Evolutionary conservation across 2,797 vertebrate species (phyloP).

Genomic region (Acanthis flammea): DNA sequence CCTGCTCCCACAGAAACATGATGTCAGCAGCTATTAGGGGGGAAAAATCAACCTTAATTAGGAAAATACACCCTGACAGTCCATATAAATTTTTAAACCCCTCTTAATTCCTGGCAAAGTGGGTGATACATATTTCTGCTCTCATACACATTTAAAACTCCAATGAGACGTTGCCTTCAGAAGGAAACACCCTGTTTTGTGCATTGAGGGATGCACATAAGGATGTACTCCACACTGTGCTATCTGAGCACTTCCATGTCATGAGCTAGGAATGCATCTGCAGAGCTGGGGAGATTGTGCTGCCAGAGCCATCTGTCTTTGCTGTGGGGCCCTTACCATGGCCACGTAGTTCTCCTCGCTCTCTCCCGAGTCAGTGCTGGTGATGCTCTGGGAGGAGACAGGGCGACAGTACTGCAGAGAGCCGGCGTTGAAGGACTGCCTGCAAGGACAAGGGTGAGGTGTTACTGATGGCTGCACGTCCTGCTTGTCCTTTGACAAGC

Average conservation of each 20-base stretch:
- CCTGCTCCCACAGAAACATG: neutral
- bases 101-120: neutral
- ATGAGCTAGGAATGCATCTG: neutral
- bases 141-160: neutral
- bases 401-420: slow-evolving; percentile 93
- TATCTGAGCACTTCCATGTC: neutral
- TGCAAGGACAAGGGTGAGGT: slow-evolving; percentile 46
- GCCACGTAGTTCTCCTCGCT: slow-evolving; percentile 98
- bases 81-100: neutral
- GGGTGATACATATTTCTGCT: neutral
- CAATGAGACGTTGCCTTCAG: neutral
- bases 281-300: neutral
- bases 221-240: neutral
- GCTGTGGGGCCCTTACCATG: slow-evolving; percentile 81
- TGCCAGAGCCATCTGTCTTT: neutral
- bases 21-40: neutral
- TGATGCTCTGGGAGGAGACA: slow-evolving; percentile 97
- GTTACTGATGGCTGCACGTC: neutral
- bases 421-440: slow-evolving; percentile 85
- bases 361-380: slow-evolving; percentile 98
- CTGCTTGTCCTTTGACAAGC: neutral
- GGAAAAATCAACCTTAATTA: neutral
- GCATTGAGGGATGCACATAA: neutral
- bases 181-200: neutral
- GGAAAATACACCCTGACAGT: neutral